These are phyloP conservation scores for Scaptomyza reducta DNA, from an alignment of 2,888 invertebrate genomes.

Conservation along the genomic window DNA sequence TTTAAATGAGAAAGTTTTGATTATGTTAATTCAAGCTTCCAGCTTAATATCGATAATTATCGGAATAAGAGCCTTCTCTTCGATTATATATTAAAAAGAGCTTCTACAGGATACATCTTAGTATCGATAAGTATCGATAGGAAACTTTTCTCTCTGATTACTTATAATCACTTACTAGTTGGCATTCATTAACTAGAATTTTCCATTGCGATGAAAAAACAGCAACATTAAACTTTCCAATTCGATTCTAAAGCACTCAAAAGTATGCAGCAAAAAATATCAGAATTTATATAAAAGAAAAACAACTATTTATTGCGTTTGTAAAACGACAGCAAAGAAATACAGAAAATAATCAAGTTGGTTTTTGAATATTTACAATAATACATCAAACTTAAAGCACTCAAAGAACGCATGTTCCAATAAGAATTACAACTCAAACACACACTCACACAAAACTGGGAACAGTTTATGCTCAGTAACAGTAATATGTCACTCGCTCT, in stretches of 20 bases:
- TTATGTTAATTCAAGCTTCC: too few relatives aligned
- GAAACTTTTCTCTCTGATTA: too few relatives aligned
- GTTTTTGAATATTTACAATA: background rate
- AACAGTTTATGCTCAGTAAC: constrained; percentile 26
- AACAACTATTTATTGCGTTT: too few relatives aligned
- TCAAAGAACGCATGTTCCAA: background rate
- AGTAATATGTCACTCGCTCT: background rate
- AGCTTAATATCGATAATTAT: background rate
- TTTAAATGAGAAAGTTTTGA: too few relatives aligned
- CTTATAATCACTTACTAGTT: too few relatives aligned
- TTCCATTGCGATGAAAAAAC: too few relatives aligned
- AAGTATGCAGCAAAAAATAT: constrained; percentile 17
- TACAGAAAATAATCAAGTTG: background rate
- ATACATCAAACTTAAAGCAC: background rate
- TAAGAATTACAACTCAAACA: background rate
- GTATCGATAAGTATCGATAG: background rate
- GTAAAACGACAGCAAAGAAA: background rate
- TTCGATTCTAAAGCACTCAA: constrained; percentile 1
- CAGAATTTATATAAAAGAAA: background rate
- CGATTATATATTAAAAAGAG: too few relatives aligned
- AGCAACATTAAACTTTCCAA: background rate
- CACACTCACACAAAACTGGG: constrained; percentile 33
- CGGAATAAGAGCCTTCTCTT: too few relatives aligned
- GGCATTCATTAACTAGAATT: too few relatives aligned
- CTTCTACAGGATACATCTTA: too few relatives aligned